Percentiles rank a stretch among this genome's conserved stretches.
These are phyloP conservation scores for Oppia nitens DNA, from an alignment of 1,140 invertebrate species.

Conservation along the genomic window DNA sequence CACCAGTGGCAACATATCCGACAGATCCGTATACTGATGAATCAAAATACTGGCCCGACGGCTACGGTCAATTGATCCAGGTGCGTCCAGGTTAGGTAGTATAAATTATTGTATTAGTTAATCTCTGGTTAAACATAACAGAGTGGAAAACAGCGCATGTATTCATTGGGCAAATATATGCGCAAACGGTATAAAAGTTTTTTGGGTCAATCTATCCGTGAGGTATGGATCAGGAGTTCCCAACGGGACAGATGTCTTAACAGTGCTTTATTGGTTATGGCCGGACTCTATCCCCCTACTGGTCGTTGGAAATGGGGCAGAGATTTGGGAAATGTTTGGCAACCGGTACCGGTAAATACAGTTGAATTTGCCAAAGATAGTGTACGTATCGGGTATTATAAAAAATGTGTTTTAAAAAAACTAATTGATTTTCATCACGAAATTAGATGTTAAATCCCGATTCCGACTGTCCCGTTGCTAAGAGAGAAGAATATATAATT, in stretches of 20 bases:
- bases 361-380: neutral
- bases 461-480: conserved; percentile 8
- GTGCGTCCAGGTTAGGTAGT: conserved; percentile 28
- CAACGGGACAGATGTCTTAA: conserved; percentile 12
- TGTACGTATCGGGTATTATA: neutral
- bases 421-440: too few relatives aligned
- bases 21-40: conserved; percentile 46
- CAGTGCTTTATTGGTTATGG: conserved; percentile 9
- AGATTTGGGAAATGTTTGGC: conserved; percentile 11
- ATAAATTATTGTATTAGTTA: neutral
- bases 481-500: conserved; percentile 1
- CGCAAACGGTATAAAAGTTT: conserved; percentile 10
- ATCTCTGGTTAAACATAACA: too few relatives aligned
- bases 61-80: conserved; percentile 57
- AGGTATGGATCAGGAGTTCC: conserved; percentile 13
- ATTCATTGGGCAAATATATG: conserved; percentile 15
- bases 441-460: conserved; percentile 9
- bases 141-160: conserved; percentile 16
- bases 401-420: neutral
- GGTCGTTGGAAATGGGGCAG: conserved; percentile 15
- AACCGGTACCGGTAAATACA: conserved; percentile 16
- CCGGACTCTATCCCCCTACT: conserved; percentile 14
- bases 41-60: conserved; percentile 47
- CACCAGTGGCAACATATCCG: conserved; percentile 43
- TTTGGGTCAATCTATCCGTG: neutral